Evolutionary conservation across 1,140 invertebrate genomes (phyloP).

Genomic region (Leucophenga varia): DNA sequence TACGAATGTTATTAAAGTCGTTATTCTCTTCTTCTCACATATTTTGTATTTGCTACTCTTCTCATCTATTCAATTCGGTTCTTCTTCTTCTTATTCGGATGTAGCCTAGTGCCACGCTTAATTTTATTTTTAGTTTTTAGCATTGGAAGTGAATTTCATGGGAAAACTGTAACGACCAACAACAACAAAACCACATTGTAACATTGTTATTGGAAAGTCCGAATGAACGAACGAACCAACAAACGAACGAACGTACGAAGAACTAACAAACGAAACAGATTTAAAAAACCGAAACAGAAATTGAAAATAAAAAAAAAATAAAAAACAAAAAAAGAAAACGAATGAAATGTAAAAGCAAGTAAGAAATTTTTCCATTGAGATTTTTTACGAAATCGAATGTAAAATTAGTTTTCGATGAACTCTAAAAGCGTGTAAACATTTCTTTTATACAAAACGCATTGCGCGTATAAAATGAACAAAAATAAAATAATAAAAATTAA

Average conservation of each 20-base stretch:
- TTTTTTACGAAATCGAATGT: conserved; percentile 53
- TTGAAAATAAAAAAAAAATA: conserved; percentile 43
- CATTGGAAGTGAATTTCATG: conserved; percentile 35
- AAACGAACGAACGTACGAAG: neutral
- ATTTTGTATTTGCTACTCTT: too few species aligned
- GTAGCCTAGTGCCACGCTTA: conserved; percentile 33
- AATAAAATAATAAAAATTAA: neutral
- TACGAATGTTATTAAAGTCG: too few species aligned
- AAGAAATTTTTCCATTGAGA: conserved; percentile 45
- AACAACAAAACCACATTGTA: conserved; percentile 23
- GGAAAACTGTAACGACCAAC: conserved; percentile 25
- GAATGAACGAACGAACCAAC: conserved; percentile 9
- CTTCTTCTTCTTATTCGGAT: too few species aligned
- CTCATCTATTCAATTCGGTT: too few species aligned
- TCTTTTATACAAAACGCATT: conserved; percentile 10
- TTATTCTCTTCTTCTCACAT: too few species aligned
- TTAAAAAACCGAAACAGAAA: too few species aligned
- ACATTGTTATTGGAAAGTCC: conserved; percentile 49
- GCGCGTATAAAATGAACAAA: conserved; percentile 7
- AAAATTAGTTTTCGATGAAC: conserved; percentile 57
- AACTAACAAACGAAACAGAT: too few species aligned
- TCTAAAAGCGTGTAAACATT: conserved; percentile 55
- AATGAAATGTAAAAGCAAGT: conserved; percentile 35
- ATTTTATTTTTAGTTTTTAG: conserved; percentile 51
- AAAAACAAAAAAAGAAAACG: conserved; percentile 9